Percentiles rank a stretch among this genome's conserved stretches.
Evolutionary conservation across 2,888 invertebrate genomes (phyloP).

Genomic region (Adelphocoris suturalis): DNA sequence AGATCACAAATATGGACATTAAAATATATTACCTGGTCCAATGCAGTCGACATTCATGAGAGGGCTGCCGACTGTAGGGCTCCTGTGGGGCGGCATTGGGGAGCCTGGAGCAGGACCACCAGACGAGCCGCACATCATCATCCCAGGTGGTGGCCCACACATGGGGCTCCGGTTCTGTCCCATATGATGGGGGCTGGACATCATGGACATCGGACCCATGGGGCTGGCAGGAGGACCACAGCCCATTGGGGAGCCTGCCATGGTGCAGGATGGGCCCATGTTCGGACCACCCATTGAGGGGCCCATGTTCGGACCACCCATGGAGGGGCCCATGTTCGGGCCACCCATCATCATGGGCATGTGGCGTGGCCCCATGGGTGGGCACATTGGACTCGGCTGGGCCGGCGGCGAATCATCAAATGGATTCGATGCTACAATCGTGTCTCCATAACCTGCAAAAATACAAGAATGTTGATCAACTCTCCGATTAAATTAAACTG

Average conservation of each 20-base stretch:
- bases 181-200: slow-evolving; percentile 83
- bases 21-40: slow-evolving; percentile 61
- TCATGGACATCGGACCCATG: slow-evolving; percentile 84
- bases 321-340: slow-evolving; percentile 78
- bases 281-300: slow-evolving; percentile 25
- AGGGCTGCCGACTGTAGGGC: slow-evolving; percentile 77
- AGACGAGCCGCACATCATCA: slow-evolving; percentile 73
- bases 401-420: slow-evolving; percentile 91
- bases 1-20: neutral
- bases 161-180: slow-evolving; percentile 80
- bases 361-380: slow-evolving; percentile 81
- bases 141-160: slow-evolving; percentile 75
- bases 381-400: slow-evolving; percentile 76
- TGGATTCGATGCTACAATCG: slow-evolving; percentile 95
- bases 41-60: slow-evolving; percentile 77
- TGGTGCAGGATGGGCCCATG: slow-evolving; percentile 67
- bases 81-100: slow-evolving; percentile 80
- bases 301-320: slow-evolving; percentile 28
- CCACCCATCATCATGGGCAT: slow-evolving; percentile 84
- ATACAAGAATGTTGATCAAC: neutral
- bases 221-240: slow-evolving; percentile 84
- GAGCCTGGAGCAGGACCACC: slow-evolving; percentile 79
- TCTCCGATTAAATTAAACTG: neutral
- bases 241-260: slow-evolving; percentile 76
- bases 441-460: slow-evolving; percentile 87